Evolutionary conservation across 2,797 vertebrate genomes (phyloP).

Genomic region (Periophthalmus magnuspinnatus): DNA sequence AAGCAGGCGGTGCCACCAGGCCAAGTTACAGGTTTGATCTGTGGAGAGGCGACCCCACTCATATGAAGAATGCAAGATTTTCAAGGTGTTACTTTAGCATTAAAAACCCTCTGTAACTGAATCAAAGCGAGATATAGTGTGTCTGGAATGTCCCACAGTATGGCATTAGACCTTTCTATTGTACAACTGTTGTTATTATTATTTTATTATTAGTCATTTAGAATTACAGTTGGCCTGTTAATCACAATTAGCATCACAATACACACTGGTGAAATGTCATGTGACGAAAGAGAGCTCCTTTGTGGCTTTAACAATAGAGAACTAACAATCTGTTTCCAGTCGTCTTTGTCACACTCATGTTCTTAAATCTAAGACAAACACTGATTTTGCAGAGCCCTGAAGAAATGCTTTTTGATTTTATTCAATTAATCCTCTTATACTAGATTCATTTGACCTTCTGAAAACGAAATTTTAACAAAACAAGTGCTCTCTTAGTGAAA

Average conservation of each 20-base stretch:
- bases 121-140: no score
- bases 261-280: background rate
- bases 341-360: background rate
- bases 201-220: background rate
- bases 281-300: background rate
- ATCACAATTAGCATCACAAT: conserved; percentile 3
- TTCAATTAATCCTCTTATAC: background rate
- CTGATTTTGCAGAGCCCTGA: background rate
- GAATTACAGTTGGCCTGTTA: background rate
- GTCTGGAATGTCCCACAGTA: no score
- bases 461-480: no score
- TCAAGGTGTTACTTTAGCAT: no score
- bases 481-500: no score
- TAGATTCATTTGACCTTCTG: background rate
- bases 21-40: no score
- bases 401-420: background rate
- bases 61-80: no score
- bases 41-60: no score
- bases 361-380: conserved; percentile 4
- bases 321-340: background rate
- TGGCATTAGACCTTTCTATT: no score
- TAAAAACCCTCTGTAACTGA: no score
- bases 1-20: no score
- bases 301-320: background rate
- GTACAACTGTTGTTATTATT: no score